Evolutionary conservation across 2,797 vertebrate genomes (phyloP), one percentile per base, ranked within the genome.

Genomic region (Phrynocephalus guinanensis): DNA sequence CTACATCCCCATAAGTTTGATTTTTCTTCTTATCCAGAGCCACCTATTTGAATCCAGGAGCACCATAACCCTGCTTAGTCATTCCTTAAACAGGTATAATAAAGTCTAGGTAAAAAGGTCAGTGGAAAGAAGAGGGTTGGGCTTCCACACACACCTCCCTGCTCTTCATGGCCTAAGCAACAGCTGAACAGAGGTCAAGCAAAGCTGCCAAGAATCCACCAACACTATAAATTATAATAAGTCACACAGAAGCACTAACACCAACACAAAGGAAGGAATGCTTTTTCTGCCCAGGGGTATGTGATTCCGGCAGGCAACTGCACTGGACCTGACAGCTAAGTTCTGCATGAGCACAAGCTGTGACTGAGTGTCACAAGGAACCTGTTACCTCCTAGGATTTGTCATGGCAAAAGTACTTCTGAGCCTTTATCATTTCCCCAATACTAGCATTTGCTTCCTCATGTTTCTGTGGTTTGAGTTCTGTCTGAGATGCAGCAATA

Each of bases 381-480:
- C 48, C 5, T 26, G 18, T 60, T 86, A 38, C 73, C 48, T 84
- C 67, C n/a, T 60, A 60, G 67, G 82, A 81, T 26, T 56, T 63
- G 22, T 44, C n/a, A 71, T 71, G 88, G 3, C 76, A 91, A 38
- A 48, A 2, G 44, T 22, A 48, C 81, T 91, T 84, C 88, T 82
- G 6, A 80, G 33, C n/a, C 33, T 48, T 38, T 8, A 1, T 33
- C 86, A 56, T 71, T 88, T 52, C 48, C 28, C 22, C 11, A 67
- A 88, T 6, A 15, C 82, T 92, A 79, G 48, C 78, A 77, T 86
- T 82, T 50, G 66, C 70, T 83, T 91, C 78, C 78, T 93, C 88
- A 85, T 33, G 84, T 88, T 60, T 84, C 6, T 9, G 33, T 9
- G 52, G 1, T 24, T 63, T 76, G 66, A 89, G 0, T 91, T 85